These are phyloP conservation scores for Caranx ignobilis DNA, from an alignment of 2,113 vertebrate genomes.

Conservation along the genomic window DNA sequence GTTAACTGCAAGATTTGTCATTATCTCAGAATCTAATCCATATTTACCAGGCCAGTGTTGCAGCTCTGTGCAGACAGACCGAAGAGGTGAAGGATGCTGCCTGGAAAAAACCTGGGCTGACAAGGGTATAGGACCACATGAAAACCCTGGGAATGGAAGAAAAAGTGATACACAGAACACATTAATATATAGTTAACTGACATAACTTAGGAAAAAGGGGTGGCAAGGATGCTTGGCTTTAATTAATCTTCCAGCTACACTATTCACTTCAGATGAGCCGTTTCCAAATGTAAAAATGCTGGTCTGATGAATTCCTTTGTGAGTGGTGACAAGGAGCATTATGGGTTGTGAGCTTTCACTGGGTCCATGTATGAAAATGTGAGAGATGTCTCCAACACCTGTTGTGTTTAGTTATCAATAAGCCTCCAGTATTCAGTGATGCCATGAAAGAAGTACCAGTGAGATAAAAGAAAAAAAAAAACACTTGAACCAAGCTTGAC, in stretches of 20 bases:
- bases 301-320: background rate
- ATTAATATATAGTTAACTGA: background rate
- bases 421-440: background rate
- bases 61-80: constrained; percentile 84
- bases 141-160: constrained; percentile 84
- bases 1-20: no score
- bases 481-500: background rate
- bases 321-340: background rate
- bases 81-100: constrained; percentile 85
- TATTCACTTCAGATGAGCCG: background rate
- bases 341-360: background rate
- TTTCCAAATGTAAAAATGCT: background rate
- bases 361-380: no score
- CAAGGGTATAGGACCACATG: constrained; percentile 75
- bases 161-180: background rate
- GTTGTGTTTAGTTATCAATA: background rate
- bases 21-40: background rate
- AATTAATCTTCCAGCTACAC: background rate
- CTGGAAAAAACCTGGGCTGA: constrained; percentile 82
- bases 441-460: background rate
- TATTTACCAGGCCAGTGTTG: constrained; percentile 89
- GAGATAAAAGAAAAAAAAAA: background rate
- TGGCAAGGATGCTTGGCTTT: background rate
- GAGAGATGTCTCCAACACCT: background rate
- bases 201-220: background rate